Evolutionary conservation across 92 coral and sea anemone genomes (phyloP).

Genomic region (Actinernus sp.): DNA sequence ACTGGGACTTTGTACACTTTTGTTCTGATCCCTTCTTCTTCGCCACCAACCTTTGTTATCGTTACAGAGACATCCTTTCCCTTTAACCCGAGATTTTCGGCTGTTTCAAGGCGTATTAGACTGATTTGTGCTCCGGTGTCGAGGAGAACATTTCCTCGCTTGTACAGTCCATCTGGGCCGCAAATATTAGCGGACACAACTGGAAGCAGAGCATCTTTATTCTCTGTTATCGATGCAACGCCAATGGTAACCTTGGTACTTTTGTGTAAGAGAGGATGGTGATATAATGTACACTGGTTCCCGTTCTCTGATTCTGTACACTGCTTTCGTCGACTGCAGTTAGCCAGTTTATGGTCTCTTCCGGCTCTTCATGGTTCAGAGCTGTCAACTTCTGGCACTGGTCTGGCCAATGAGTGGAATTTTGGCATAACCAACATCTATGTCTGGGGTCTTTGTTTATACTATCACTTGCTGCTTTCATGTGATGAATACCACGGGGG

Average conservation of each 20-base stretch:
- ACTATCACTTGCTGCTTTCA: conserved; percentile 1
- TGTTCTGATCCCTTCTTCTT: conserved; percentile 38
- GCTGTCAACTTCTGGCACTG: conserved; percentile 45
- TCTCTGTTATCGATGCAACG: conserved; percentile 17
- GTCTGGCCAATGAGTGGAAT: conserved; percentile 69
- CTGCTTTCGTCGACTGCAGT: conserved; percentile 38
- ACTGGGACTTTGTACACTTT: conserved; percentile 42
- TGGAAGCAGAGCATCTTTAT: conserved; percentile 30
- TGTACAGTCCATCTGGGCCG: conserved; percentile 8
- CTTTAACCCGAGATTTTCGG: neutral
- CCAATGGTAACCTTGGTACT: conserved; percentile 12
- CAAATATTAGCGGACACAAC: conserved; percentile 30
- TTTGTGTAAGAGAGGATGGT: conserved; percentile 47
- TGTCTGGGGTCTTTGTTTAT: neutral
- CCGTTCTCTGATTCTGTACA: conserved; percentile 52
- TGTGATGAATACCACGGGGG: conserved; percentile 24
- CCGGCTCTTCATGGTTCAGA: conserved; percentile 58
- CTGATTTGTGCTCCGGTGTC: conserved; percentile 27
- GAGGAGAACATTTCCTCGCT: no score
- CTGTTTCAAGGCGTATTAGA: conserved; percentile 5
- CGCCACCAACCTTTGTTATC: conserved; percentile 59
- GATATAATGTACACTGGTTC: conserved; percentile 29
- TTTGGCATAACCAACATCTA: conserved; percentile 47
- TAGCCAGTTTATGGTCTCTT: conserved; percentile 48
- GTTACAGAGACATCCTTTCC: conserved; percentile 21